A percentile compares a stretch with the other conserved stretches of the same genome.
Conservation (phyloP, 2,888 invertebrate species). For the Sphinx pinastri region DNA sequence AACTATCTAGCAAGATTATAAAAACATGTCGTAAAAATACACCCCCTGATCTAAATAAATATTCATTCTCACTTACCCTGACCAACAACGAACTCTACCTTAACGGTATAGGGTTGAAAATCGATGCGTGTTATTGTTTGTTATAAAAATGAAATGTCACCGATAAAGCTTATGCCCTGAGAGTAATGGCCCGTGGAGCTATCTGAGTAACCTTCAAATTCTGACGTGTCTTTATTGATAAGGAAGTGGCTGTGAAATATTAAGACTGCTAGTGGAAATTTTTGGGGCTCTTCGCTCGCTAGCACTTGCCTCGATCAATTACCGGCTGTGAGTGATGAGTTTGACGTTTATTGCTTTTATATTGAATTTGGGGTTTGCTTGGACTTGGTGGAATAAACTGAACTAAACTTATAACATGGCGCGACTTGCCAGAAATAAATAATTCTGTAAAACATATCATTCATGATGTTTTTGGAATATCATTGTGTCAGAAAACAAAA, state of each 20-base stretch:
- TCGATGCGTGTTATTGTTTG: background rate
- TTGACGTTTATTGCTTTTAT: constrained; percentile 37
- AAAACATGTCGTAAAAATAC: constrained; percentile 64
- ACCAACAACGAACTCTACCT: background rate
- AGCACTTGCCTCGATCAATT: constrained; percentile 24
- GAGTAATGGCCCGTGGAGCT: constrained; percentile 59
- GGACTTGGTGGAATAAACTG: constrained; percentile 16
- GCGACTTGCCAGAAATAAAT: too few species aligned
- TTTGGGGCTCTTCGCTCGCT: constrained; percentile 39
- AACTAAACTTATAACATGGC: too few species aligned
- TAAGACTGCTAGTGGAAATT: constrained; percentile 38
- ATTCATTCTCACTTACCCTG: constrained; percentile 40
- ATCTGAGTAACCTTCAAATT: constrained; percentile 60
- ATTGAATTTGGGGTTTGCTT: constrained; percentile 30
- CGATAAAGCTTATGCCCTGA: constrained; percentile 45
- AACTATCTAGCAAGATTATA: constrained; percentile 61
- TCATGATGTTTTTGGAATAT: too few species aligned
- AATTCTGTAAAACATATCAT: too few species aligned
- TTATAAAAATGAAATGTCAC: constrained; percentile 36
- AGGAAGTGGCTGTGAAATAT: constrained; percentile 49
- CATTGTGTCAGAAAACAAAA: too few species aligned
- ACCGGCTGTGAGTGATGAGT: constrained; percentile 30
- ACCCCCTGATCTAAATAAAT: constrained; percentile 54
- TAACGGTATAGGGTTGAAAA: background rate
- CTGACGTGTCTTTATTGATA: constrained; percentile 60